Conservation (phyloP, 2,797 vertebrate genomes). For the Eremophila alpestris region DNA sequence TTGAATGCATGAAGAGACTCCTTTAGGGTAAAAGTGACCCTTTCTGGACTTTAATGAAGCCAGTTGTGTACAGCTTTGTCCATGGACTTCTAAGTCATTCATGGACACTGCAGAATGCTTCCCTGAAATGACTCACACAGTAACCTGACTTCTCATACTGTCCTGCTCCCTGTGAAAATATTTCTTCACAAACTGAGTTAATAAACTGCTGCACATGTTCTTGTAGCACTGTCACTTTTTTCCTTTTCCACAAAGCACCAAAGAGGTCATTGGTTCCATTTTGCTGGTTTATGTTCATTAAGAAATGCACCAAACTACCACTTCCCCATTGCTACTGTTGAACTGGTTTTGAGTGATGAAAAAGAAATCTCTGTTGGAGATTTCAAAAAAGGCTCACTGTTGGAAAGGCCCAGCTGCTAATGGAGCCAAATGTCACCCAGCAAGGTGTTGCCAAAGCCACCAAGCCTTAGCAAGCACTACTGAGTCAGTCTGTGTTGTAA, state of each 20-base stretch:
- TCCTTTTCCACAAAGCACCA: background rate
- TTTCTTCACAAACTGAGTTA: background rate
- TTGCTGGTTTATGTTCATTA: background rate
- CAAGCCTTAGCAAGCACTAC: background rate
- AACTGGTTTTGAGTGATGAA: background rate
- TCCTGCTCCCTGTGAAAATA: background rate
- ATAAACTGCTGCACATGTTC: background rate
- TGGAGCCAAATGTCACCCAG: background rate
- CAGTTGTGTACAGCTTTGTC: background rate
- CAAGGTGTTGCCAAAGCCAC: background rate
- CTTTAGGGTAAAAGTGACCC: background rate
- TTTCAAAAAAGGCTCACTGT: background rate
- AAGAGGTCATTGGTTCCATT: background rate
- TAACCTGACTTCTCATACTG: background rate
- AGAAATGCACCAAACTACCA: background rate
- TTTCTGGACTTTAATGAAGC: background rate
- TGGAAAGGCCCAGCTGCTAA: background rate
- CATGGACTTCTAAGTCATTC: background rate
- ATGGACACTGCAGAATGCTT: background rate
- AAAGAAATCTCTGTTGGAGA: background rate
- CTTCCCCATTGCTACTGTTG: rapidly evolving
- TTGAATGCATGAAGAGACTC: background rate
- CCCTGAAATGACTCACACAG: background rate
- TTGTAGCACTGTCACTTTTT: background rate
- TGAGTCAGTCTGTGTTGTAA: background rate